phyloP scores from a whole-genome alignment of 2,797 vertebrate species.

The Platalea minor region DNA sequence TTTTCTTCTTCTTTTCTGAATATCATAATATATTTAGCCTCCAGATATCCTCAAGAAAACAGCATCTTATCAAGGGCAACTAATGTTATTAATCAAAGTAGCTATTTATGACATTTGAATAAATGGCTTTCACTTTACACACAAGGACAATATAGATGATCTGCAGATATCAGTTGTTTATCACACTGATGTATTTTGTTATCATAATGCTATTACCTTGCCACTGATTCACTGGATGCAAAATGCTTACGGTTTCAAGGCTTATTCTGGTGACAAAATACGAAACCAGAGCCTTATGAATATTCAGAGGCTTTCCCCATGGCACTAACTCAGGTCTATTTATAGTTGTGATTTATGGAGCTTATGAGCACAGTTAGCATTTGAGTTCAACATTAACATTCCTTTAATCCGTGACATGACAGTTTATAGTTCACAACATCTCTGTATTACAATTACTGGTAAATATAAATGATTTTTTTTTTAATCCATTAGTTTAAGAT shows the following conservation, averaged over 20 bases:
- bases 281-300: not conserved
- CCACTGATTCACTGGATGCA: conserved; percentile 6
- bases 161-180: conserved; percentile 30
- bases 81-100: conserved; percentile 60
- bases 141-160: conserved; percentile 47
- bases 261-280: not conserved
- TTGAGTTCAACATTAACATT: conserved; percentile 1
- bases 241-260: conserved; percentile 14
- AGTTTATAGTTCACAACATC: conserved; percentile 15
- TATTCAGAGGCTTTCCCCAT: conserved; percentile 39
- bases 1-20: not conserved
- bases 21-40: conserved; percentile 3
- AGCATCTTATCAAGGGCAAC: conserved; percentile 4
- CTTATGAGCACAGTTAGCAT: conserved; percentile 33
- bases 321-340: not conserved
- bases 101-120: conserved; percentile 47
- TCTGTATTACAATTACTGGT: not conserved
- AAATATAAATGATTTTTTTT: not conserved
- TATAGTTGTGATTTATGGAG: conserved; percentile 30
- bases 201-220: conserved; percentile 30
- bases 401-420: not conserved
- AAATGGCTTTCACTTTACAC: conserved; percentile 58
- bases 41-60: not conserved
- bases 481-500: not conserved
- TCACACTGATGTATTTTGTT: conserved; percentile 53